Conservation (phyloP, 2,113 vertebrate genomes). For the Ciconia stormi region DNA sequence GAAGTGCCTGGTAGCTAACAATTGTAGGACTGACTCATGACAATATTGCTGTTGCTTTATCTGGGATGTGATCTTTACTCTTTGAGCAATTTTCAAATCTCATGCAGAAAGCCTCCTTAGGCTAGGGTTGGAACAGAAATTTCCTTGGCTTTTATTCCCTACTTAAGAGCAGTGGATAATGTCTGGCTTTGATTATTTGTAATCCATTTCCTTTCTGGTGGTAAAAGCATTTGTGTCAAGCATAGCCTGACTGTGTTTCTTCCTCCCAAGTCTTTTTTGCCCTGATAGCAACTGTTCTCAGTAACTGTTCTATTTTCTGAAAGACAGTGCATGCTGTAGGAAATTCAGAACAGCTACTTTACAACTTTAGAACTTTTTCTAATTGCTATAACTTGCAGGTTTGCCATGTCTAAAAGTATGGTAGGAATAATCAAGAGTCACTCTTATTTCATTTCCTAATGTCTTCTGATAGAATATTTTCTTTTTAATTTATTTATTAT, state of each 20-base stretch:
- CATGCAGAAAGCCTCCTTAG: neutral
- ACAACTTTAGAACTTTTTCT: neutral
- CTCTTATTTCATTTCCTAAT: neutral
- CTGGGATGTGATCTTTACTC: neutral
- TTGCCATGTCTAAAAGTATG: neutral
- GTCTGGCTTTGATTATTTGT: neutral
- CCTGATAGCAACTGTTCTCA: neutral
- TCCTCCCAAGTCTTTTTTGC: neutral
- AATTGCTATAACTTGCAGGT: neutral
- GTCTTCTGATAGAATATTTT: neutral
- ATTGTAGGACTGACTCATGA: neutral
- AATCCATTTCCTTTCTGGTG: neutral
- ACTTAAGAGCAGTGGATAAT: neutral
- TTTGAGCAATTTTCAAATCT: neutral
- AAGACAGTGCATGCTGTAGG: neutral
- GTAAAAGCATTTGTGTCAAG: neutral
- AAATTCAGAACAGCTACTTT: neutral
- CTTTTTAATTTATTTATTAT: neutral
- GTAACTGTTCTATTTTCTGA: neutral
- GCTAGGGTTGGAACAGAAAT: neutral
- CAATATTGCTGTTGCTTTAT: neutral
- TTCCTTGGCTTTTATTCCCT: neutral
- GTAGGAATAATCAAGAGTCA: neutral
- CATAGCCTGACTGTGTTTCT: neutral
- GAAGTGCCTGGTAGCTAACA: neutral